Evolutionary conservation across 2,888 invertebrate species (phyloP), one percentile per base, ranked within the genome.

Genomic region (Tubiluchus corallicola): DNA sequence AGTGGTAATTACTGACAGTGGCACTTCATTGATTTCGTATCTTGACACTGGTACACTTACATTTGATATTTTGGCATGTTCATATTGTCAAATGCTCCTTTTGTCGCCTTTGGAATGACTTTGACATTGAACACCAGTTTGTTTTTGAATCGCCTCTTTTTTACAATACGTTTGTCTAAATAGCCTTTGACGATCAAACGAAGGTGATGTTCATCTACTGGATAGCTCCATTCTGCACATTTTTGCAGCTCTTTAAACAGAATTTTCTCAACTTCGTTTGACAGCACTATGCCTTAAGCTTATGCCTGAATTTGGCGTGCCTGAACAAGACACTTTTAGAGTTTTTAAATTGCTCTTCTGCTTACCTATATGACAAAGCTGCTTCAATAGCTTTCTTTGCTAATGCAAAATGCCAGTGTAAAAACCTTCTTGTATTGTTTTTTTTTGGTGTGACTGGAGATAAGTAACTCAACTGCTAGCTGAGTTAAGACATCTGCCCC

Each of bases 1-100:
- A 50, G 43, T 60, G 60, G 2, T 57, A 54, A 46, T 62, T 58
- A 41, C 60, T 60, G 48, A 57, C 63, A 40, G 58, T 61, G 43
- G 53, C 52, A 3, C 59, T 54, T 41, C 56, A 53, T 20, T 17
- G 9, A n/a, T 9, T 9, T 9, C 47, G 49, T 4, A 52, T 18
- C 5, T n/a, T n/a, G n/a, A n/a, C 21, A 40, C 3, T 50, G 17
- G 16, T 44, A 17, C 4, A 4, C 37, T 37, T 13, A 13, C 44
- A 44, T 37, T 16, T 39, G 9, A 17, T 44, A 40, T 18, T 45
- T 17, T 50, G 43, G 20, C 17, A 45, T 4, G 46, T 3, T 21
- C 46, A 19, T 9, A 20, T 21, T 2, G 46, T 15, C 17, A 50
- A 37, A 15, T 2, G 18, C 13, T 19, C 18, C 3, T 17, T 19